Conservation (phyloP, 64 coral and sea anemone genomes). For the Exaiptasia diaphana region DNA sequence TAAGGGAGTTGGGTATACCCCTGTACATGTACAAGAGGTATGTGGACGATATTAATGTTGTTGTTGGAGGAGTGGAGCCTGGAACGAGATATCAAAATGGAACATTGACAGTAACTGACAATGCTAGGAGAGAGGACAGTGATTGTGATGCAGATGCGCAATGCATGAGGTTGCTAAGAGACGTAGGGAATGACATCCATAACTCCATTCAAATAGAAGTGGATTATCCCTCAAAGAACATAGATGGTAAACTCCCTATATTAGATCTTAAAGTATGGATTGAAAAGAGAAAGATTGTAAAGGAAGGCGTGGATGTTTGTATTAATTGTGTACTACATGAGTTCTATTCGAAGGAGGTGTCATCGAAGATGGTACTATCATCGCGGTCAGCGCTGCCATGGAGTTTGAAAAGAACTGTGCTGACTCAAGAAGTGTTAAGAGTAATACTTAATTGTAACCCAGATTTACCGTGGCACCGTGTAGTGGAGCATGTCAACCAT, state of each 20-base stretch:
- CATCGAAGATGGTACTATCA: neutral
- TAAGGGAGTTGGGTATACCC: neutral
- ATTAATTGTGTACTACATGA: constrained; percentile 2
- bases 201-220: constrained; percentile 30
- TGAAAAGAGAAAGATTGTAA: neutral
- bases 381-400: neutral
- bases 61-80: neutral
- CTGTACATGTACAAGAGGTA: constrained; percentile 17
- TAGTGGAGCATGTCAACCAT: neutral
- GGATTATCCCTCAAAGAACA: constrained; percentile 10
- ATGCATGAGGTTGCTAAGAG: neutral
- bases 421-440: constrained; percentile 16
- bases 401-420: neutral
- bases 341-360: constrained; percentile 27
- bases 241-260: constrained; percentile 34
- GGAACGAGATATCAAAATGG: neutral
- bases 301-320: neutral
- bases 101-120: neutral
- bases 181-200: neutral
- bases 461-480: neutral
- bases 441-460: neutral
- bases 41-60: constrained; percentile 27
- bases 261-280: constrained; percentile 60
- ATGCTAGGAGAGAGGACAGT: neutral
- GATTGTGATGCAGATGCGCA: neutral